Conservation (phyloP, 2,113 vertebrate species). For the Furnarius figulus region DNA sequence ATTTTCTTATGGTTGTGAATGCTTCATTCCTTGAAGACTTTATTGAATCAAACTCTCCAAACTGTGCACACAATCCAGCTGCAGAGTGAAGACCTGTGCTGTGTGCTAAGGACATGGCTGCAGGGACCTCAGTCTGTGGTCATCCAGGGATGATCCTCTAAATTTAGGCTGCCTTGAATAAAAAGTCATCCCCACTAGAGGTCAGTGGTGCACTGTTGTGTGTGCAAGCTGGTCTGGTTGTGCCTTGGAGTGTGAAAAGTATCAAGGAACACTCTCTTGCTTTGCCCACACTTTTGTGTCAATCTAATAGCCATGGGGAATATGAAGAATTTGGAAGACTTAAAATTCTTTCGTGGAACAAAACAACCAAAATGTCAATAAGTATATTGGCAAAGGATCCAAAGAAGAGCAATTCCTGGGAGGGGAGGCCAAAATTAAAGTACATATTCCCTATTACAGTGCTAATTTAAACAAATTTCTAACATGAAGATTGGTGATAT, state of each 20-base stretch:
- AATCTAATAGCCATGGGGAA: background rate
- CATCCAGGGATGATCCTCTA: background rate
- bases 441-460: background rate
- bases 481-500: background rate
- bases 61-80: background rate
- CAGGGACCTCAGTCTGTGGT: background rate
- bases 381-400: background rate
- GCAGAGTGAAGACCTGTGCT: background rate
- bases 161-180: background rate
- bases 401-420: background rate
- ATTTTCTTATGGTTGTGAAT: background rate
- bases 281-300: background rate
- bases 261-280: background rate
- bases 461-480: background rate
- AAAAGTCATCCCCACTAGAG: conserved; percentile 12
- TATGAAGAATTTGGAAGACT: background rate
- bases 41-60: background rate
- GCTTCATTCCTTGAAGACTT: background rate
- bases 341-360: background rate
- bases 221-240: background rate
- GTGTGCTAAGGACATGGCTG: background rate
- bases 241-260: background rate
- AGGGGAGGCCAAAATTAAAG: background rate
- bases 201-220: conserved; percentile 17
- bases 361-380: background rate